Evolutionary conservation across 2,797 vertebrate species (phyloP).

Genomic region (Phaenicophaeus curvirostris): DNA sequence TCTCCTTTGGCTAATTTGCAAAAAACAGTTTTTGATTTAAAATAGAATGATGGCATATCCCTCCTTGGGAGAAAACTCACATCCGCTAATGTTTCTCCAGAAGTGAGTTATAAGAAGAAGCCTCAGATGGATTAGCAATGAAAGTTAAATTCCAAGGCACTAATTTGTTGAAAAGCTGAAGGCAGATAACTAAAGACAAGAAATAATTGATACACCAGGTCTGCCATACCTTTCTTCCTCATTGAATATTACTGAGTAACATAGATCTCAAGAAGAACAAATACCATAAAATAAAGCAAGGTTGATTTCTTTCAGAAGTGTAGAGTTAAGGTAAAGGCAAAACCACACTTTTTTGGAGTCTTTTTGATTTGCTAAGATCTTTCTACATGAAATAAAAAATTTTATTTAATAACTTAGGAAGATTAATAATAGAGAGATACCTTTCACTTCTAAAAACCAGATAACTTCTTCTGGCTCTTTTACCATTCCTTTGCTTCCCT

Average conservation of each 20-base stretch:
- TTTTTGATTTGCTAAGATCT: neutral
- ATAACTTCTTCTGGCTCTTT: neutral
- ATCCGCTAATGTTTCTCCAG: slow-evolving; percentile 59
- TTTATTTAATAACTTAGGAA: neutral
- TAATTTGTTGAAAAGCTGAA: slow-evolving; percentile 75
- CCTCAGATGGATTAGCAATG: slow-evolving; percentile 66
- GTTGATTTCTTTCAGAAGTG: neutral
- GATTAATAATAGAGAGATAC: neutral
- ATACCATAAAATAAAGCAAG: neutral
- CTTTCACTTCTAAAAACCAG: neutral
- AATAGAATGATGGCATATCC: slow-evolving; percentile 65
- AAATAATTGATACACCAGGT: neutral
- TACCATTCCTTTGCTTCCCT: neutral
- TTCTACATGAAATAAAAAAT: neutral
- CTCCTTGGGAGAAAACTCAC: slow-evolving; percentile 67
- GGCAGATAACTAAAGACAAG: slow-evolving; percentile 9
- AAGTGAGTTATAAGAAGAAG: slow-evolving; percentile 72
- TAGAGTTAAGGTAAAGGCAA: neutral
- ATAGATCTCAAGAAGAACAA: neutral
- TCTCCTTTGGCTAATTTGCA: slow-evolving; percentile 71
- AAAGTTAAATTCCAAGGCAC: slow-evolving; percentile 74
- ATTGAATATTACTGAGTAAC: neutral
- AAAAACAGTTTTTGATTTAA: slow-evolving; percentile 71
- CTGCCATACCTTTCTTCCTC: neutral
- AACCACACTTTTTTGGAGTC: too few relatives aligned